Percentiles rank a stretch among this genome's conserved stretches.
Conservation (phyloP, 2,113 vertebrate genomes). For the Pleuronectes platessa region DNA sequence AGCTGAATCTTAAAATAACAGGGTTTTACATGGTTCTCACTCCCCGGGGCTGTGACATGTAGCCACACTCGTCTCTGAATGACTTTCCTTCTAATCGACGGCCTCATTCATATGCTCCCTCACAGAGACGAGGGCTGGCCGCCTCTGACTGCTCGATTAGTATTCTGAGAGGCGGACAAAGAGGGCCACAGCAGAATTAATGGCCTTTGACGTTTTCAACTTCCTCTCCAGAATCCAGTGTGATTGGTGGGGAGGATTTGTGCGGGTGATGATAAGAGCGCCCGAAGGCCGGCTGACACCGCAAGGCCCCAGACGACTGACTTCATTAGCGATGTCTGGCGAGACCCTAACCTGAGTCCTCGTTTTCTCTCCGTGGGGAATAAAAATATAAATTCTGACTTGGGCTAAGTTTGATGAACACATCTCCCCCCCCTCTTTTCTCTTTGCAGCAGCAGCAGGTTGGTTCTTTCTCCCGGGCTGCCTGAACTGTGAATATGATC, state of each 20-base stretch:
- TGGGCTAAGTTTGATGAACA: slow-evolving; percentile 48
- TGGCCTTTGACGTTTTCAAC: slow-evolving; percentile 73
- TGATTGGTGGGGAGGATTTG: slow-evolving; percentile 70
- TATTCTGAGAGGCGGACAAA: slow-evolving; percentile 71
- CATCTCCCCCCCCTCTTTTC: background rate
- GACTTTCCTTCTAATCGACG: slow-evolving; percentile 61
- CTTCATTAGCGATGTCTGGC: slow-evolving; percentile 71
- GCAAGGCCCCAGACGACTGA: slow-evolving; percentile 66
- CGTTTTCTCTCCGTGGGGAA: slow-evolving; percentile 37
- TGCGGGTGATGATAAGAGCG: slow-evolving; percentile 73
- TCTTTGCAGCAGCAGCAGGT: background rate
- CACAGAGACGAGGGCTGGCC: slow-evolving; percentile 45
- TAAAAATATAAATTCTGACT: slow-evolving; percentile 56
- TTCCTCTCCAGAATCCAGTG: slow-evolving; percentile 71
- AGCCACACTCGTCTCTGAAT: slow-evolving; percentile 65
- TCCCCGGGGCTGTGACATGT: slow-evolving; percentile 61
- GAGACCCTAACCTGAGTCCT: slow-evolving; percentile 58
- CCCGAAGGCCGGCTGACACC: slow-evolving; percentile 66
- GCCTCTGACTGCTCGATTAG: slow-evolving; percentile 61
- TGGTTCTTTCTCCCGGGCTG: slow-evolving; percentile 25
- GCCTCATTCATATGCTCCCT: slow-evolving; percentile 53
- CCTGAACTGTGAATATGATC: slow-evolving; percentile 11
- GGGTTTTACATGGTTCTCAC: slow-evolving; percentile 62
- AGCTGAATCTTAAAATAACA: slow-evolving; percentile 77
- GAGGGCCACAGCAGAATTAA: slow-evolving; percentile 70